Conservation (phyloP, 2,797 vertebrate species). For the Pipistrellus kuhlii region DNA sequence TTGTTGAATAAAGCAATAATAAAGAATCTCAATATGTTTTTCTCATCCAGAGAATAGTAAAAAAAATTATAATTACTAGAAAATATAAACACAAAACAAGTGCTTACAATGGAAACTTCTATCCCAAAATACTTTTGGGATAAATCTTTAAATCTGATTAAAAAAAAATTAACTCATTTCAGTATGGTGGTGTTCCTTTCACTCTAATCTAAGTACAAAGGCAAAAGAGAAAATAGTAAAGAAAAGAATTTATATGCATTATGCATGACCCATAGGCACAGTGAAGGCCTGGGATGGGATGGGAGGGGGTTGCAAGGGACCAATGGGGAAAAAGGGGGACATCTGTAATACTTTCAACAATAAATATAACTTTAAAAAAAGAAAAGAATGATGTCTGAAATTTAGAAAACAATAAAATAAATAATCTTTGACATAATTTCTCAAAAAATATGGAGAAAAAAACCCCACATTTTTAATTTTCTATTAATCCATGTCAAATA, state of each 20-base stretch:
- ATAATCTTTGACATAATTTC: neutral
- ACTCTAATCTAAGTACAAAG: neutral
- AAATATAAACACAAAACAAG: slow-evolving; percentile 29
- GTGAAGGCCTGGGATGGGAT: too few relatives aligned
- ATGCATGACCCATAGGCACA: too few relatives aligned
- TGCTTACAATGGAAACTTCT: slow-evolving; percentile 8
- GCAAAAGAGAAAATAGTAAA: neutral
- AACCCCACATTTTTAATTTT: neutral
- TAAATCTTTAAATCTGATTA: neutral
- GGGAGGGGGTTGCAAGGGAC: too few relatives aligned
- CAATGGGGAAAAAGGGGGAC: too few relatives aligned
- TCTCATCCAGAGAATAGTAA: neutral
- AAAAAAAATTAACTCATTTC: neutral
- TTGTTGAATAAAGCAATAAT: neutral
- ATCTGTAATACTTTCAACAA: too few relatives aligned
- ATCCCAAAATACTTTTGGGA: slow-evolving; percentile 26
- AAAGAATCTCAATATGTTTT: neutral
- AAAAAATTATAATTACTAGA: neutral
- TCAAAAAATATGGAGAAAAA: neutral
- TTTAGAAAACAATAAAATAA: neutral
- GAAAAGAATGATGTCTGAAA: neutral
- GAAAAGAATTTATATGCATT: neutral
- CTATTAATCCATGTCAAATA: neutral
- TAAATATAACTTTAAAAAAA: too few relatives aligned
- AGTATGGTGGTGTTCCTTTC: neutral